Evolutionary conservation across 2,113 vertebrate genomes (phyloP), one percentile per base, ranked within the genome.

Genomic region (Siniperca knerii): DNA sequence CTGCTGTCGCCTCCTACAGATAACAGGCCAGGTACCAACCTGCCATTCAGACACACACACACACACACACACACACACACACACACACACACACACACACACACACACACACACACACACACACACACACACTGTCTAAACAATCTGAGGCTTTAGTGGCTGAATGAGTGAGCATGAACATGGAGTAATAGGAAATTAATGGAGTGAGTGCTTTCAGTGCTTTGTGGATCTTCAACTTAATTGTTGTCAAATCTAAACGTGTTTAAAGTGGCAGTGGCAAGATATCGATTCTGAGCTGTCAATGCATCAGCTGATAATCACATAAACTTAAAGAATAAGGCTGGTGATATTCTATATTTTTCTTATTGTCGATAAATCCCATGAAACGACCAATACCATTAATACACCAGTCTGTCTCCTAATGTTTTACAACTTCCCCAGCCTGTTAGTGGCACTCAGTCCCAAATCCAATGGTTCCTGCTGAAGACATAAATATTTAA

Each of bases 1-100:
- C 96, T 99, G 81, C 90, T 99, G 81, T 99, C 98, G 0, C 97
- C 98, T 0, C 97, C 98, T 67, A 98, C 98, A 18, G 98, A 99
- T 75, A 98, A 98, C 94, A 95, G 98, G 87, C 98, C 98, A 96
- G 98, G 98, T 99, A 94, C 61, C 13, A 25, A 42, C 8, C 65
- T 40, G 21, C 9, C 20, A 4, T 5, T 25, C 46, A 21, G n/a
- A 4, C 21, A 48, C 48, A 25, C 50, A 44, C 40, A 4, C n/a
- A 54, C 52, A 33, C 52, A 46, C 42, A 23, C 18, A 66, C 33
- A 13, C 15, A 58, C 57, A 48, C 20, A 66, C 70, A 29, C 35
- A 4, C 21, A 48, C 48, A 25, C 52, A 46, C 44, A 23, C 18
- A 10, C 13, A 4, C n/a, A 54, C 52, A 33, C 52, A 46, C 42